Evolutionary conservation across 2,888 invertebrate species (phyloP).

Genomic region (Lissocephala sabroskyi): DNA sequence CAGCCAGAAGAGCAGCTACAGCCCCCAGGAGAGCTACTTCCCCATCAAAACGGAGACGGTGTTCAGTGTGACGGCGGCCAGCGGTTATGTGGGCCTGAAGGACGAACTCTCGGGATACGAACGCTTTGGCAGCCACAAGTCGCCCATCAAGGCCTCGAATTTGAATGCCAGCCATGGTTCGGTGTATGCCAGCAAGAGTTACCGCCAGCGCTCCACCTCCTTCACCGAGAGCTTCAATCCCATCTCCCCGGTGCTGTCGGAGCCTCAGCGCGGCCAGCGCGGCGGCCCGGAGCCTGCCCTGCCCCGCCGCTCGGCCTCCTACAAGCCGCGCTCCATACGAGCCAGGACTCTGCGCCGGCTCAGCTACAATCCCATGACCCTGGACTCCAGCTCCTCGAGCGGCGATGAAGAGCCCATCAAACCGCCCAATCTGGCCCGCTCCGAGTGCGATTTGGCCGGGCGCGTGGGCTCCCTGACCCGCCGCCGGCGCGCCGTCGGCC

Average conservation of each 20-base stretch:
- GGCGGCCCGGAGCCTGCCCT: constrained; percentile 17
- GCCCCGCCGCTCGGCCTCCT: constrained; percentile 47
- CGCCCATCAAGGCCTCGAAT: constrained; percentile 63
- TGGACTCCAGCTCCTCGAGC: constrained; percentile 75
- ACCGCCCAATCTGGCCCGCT: constrained; percentile 73
- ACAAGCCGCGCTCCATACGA: constrained; percentile 74
- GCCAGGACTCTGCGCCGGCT: constrained; percentile 74
- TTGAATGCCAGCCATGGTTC: constrained; percentile 62
- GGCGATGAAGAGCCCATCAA: constrained; percentile 73
- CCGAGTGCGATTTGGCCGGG: constrained; percentile 75
- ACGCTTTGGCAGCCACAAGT: constrained; percentile 50
- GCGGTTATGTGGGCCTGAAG: constrained; percentile 47
- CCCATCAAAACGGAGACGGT: constrained; percentile 43
- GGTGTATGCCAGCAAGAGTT: constrained; percentile 51
- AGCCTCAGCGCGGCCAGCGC: constrained; percentile 55
- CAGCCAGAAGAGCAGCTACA: constrained; percentile 72
- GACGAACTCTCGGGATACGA: constrained; percentile 54
- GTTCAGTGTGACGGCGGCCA: constrained; percentile 48
- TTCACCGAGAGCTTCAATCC: constrained; percentile 73
- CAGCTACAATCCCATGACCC: constrained; percentile 76
- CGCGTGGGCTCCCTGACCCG: constrained; percentile 58
- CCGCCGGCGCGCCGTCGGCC: constrained; percentile 65
- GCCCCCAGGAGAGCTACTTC: constrained; percentile 69
- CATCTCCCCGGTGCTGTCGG: constrained; percentile 66
- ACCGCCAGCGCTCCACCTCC: constrained; percentile 74